These are phyloP conservation scores for Rhynchonycteris naso DNA, from an alignment of 2,797 vertebrate genomes.

Conservation along the genomic window DNA sequence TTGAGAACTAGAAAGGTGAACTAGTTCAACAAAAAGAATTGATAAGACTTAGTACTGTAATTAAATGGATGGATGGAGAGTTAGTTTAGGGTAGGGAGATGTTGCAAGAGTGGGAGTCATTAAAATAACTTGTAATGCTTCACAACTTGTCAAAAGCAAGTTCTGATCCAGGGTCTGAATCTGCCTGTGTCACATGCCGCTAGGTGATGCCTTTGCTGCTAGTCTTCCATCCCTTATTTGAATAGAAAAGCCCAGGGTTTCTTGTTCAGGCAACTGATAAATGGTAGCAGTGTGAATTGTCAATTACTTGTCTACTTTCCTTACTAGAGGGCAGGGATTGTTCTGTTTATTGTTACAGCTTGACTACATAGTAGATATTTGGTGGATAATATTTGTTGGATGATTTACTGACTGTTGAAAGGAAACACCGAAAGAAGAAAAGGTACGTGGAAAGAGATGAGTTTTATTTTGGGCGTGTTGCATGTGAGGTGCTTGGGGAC, in stretches of 20 bases:
- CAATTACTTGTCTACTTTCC: neutral
- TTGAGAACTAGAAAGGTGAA: neutral
- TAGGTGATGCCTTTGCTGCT: accelerated
- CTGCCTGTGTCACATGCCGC: neutral
- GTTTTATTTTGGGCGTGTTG: neutral
- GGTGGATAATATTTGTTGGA: neutral
- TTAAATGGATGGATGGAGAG: neutral
- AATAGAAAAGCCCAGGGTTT: neutral
- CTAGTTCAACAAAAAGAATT: neutral
- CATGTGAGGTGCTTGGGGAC: neutral
- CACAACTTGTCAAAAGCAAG: neutral
- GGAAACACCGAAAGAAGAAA: neutral
- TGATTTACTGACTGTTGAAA: neutral
- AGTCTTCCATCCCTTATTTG: neutral
- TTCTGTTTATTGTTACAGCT: neutral
- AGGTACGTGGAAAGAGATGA: neutral
- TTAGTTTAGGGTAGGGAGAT: neutral
- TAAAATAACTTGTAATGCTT: neutral
- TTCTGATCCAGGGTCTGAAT: neutral
- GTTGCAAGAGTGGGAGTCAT: neutral
- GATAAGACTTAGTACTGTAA: neutral
- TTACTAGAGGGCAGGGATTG: too few relatives aligned
- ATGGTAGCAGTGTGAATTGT: neutral
- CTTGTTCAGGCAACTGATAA: neutral
- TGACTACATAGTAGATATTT: neutral